Conservation (phyloP, 2,797 vertebrate genomes). For the Acestrorhynchus altus region DNA sequence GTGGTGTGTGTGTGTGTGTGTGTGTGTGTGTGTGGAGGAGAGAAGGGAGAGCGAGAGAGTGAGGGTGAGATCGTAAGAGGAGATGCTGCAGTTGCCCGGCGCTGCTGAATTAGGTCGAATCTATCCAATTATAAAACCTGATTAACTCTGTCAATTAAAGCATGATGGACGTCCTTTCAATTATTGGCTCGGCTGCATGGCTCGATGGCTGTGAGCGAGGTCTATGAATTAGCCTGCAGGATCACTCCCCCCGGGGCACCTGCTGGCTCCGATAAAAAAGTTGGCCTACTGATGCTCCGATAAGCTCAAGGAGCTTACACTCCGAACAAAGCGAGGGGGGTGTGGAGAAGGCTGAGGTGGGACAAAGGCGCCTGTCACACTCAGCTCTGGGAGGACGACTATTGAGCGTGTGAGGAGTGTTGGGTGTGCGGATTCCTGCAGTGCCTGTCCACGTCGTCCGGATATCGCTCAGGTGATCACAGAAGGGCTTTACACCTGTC, state of each 20-base stretch:
- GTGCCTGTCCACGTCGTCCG: neutral
- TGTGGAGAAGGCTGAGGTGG: constrained; percentile 15
- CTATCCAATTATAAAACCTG: constrained; percentile 87
- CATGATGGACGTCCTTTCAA: constrained; percentile 82
- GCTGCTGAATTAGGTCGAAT: constrained; percentile 68
- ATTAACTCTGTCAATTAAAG: constrained; percentile 87
- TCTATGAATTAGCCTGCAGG: constrained; percentile 59
- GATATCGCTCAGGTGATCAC: neutral
- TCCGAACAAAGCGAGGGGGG: constrained; percentile 56
- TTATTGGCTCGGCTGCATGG: constrained; percentile 75
- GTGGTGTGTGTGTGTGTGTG: constrained; percentile 8
- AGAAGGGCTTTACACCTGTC: neutral
- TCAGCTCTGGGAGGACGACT: neutral
- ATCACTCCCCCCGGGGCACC: constrained; percentile 70
- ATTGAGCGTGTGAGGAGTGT: constrained; percentile 6
- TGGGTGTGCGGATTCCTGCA: no score
- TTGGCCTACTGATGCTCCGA: constrained; percentile 70
- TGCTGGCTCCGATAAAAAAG: constrained; percentile 78
- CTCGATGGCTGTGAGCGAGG: constrained; percentile 70
- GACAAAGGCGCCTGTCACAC: constrained; percentile 45
- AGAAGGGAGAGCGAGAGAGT: constrained; percentile 43
- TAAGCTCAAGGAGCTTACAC: constrained; percentile 71
- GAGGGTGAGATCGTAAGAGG: constrained; percentile 22
- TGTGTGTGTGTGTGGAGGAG: constrained; percentile 39
- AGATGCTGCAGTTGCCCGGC: constrained; percentile 36